Conservation (phyloP, 2,113 vertebrate species). For the Osmerus eperlanus region DNA sequence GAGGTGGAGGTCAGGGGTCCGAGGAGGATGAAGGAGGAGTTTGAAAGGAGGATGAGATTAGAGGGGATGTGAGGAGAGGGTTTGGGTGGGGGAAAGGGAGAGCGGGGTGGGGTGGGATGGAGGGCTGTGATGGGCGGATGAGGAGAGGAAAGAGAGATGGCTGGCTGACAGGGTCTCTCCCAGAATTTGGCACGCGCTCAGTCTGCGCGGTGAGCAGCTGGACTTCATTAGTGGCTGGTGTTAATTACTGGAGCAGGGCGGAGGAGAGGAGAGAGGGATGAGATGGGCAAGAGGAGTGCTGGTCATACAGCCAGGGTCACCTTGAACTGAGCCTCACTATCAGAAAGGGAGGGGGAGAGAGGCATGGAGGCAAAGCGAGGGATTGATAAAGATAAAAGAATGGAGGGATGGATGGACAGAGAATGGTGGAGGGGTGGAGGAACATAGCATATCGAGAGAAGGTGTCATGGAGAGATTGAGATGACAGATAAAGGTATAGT, state of each 20-base stretch:
- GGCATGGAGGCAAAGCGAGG: slow-evolving; percentile 35
- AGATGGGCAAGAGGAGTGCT: slow-evolving; percentile 47
- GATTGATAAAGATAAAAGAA: background rate
- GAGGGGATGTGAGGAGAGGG: background rate
- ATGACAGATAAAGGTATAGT: too few relatives aligned
- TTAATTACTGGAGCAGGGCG: slow-evolving; percentile 93
- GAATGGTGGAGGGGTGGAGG: too few relatives aligned
- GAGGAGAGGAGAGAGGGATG: slow-evolving; percentile 51
- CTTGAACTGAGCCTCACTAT: slow-evolving; percentile 77
- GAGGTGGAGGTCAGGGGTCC: slow-evolving; percentile 3
- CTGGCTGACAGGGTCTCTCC: slow-evolving; percentile 51
- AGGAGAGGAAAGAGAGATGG: slow-evolving; percentile 33
- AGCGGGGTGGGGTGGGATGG: background rate
- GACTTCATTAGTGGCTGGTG: slow-evolving; percentile 96
- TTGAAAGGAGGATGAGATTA: background rate
- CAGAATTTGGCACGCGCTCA: slow-evolving; percentile 81
- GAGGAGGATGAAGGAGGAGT: background rate
- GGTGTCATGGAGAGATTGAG: too few relatives aligned
- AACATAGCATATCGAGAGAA: too few relatives aligned
- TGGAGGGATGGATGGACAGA: background rate
- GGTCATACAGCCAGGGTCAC: slow-evolving; percentile 79
- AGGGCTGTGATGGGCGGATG: slow-evolving; percentile 40
- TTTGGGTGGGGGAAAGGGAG: background rate
- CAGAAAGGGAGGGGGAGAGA: slow-evolving; percentile 27
- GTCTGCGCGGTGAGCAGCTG: slow-evolving; percentile 87